Evolutionary conservation across 92 coral and sea anemone species (phyloP).

Genomic region (Zoanthus solanderi): DNA sequence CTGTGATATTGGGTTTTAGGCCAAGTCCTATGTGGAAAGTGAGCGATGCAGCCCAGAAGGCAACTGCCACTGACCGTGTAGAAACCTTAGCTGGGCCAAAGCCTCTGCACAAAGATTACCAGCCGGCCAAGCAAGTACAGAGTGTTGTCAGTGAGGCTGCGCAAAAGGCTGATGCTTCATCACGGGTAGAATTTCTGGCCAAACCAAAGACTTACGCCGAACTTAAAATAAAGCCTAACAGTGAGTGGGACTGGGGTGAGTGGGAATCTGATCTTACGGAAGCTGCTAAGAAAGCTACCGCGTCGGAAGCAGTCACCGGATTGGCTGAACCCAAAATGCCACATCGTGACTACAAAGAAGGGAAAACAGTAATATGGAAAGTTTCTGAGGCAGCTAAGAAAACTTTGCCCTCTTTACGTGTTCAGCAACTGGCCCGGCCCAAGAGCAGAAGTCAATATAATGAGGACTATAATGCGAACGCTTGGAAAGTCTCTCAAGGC

Average conservation of each 20-base stretch:
- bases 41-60: constrained; percentile 79
- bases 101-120: constrained; percentile 85
- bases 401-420: constrained; percentile 93
- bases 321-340: constrained; percentile 82
- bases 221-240: constrained; percentile 80
- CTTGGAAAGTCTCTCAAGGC: constrained; percentile 93
- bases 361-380: constrained; percentile 84
- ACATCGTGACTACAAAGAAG: constrained; percentile 88
- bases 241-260: constrained; percentile 98
- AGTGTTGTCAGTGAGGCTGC: constrained; percentile 84
- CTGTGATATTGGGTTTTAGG: constrained; percentile 46
- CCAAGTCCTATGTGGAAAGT: constrained; percentile 94
- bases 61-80: constrained; percentile 74
- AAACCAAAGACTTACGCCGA: constrained; percentile 80
- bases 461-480: constrained; percentile 88
- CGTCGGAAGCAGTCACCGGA: constrained; percentile 77
- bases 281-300: constrained; percentile 85
- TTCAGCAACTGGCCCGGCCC: constrained; percentile 94
- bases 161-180: constrained; percentile 74
- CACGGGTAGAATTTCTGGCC: constrained; percentile 75
- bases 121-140: constrained; percentile 86
- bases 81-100: constrained; percentile 89
- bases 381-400: constrained; percentile 83
- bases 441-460: constrained; percentile 90
- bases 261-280: constrained; percentile 86